Evolutionary conservation across 2,888 invertebrate species (phyloP), one percentile per base, ranked within the genome.

Genomic region (Limnephilus lunatus): DNA sequence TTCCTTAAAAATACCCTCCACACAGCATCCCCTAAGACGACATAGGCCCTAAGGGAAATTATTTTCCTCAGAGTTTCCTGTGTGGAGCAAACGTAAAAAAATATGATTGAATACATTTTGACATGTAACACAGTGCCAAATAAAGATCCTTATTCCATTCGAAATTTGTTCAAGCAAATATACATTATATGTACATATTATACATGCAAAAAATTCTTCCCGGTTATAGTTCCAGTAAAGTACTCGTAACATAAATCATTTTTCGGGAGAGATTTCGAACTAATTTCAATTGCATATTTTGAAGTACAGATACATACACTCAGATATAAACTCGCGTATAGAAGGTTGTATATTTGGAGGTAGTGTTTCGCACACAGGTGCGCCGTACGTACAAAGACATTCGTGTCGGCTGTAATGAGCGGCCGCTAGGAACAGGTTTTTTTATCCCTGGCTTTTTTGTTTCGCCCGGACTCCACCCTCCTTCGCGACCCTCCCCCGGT

Each of bases 401-500:
- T 82, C 91, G 53, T 81, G 90, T 31, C 68, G 85, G 82, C 90
- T 25, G 92, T 92, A 92, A 92, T 92, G 92, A 92, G 92, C 82
- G 88, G 44, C 92, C 90, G 92, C 90, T 89, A 85, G 44, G 90
- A 92, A 92, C 92, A 82, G 92, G 92, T 92, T 92, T 92, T 91
- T 92, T 87, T 91, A 89, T 83, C 88, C 90, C 90, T 80, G 89
- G 80, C 81, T 91, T 92, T 92, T 91, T 92, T 92, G 92, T 91
- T 92, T 92, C 81, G 87, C 35, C 48, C 89, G 81, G 90, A 91
- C 91, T 90, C 90, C 93, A 90, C 91, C 93, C 91, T 87, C 89
- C 89, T 44, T 87, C n/a, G 53, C 90, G 91, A 85, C 86, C 92
- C 93, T 83, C 92, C 91, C 91, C 89, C 82, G 83, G 25, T 81